These are phyloP conservation scores for Mixornis gularis DNA, from an alignment of 2,113 vertebrate species.

Conservation along the genomic window DNA sequence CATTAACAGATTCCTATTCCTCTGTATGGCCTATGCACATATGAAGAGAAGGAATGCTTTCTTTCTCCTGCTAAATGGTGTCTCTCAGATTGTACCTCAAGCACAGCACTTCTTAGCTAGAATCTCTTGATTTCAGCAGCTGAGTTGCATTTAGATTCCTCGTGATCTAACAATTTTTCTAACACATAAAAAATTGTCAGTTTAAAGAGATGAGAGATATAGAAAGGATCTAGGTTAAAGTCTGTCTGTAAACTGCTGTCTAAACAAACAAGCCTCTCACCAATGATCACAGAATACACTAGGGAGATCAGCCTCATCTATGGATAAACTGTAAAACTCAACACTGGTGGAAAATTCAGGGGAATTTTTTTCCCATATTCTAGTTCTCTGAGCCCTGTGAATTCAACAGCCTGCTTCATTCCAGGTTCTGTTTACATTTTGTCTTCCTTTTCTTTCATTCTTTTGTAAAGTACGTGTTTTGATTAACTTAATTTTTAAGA, in stretches of 20 bases:
- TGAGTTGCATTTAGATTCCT: not conserved
- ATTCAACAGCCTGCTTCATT: not conserved
- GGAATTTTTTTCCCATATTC: not conserved
- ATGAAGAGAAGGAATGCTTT: not conserved
- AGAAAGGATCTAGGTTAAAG: not conserved
- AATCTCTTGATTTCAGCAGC: not conserved
- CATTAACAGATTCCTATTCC: not conserved
- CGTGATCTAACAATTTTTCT: not conserved
- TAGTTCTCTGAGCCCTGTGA: not conserved
- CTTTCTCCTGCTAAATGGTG: not conserved
- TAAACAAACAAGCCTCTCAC: not conserved
- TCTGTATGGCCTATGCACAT: accelerated
- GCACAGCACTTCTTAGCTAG: not conserved
- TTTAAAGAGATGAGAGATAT: not conserved
- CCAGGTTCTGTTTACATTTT: not conserved
- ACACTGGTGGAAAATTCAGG: not conserved
- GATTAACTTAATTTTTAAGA: not conserved
- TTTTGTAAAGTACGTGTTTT: not conserved
- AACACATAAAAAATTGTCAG: not conserved
- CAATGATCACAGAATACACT: not conserved
- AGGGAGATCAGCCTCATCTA: not conserved
- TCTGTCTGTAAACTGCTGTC: not conserved
- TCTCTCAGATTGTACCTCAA: not conserved
- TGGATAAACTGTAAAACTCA: not conserved
- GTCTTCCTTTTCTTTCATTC: not conserved